Conservation (phyloP, 2,888 invertebrate genomes). For the Ichneumoninae sp. region DNA sequence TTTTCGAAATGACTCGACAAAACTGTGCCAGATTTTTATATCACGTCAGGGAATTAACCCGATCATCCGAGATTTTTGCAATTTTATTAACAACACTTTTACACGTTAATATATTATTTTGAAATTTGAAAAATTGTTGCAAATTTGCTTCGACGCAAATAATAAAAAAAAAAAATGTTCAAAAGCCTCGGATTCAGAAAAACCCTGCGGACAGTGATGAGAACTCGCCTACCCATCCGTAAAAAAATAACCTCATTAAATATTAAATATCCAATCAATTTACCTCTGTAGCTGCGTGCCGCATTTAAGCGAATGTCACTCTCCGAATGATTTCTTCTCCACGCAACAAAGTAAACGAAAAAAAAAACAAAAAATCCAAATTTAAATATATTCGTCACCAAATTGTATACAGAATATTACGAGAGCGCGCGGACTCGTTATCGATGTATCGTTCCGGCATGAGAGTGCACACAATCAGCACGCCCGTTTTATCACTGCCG, state of each 20-base stretch:
- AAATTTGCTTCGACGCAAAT: background rate
- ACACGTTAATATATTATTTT: background rate
- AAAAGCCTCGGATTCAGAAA: background rate
- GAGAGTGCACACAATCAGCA: background rate
- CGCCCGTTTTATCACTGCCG: conserved; percentile 39
- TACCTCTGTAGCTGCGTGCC: conserved; percentile 78
- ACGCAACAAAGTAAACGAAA: background rate
- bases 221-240: background rate
- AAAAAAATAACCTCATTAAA: conserved; percentile 12
- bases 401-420: background rate
- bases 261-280: conserved; percentile 50
- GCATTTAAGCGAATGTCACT: conserved; percentile 69
- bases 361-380: background rate
- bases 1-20: background rate
- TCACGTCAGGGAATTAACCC: background rate
- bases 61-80: background rate
- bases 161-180: background rate
- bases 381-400: background rate
- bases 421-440: background rate
- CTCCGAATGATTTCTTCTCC: background rate
- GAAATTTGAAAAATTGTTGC: background rate
- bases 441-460: conserved; percentile 12
- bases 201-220: background rate
- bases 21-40: background rate
- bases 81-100: background rate